phyloP scores from a whole-genome alignment of 2,113 vertebrate genomes.

The Ammospiza caudacuta region DNA sequence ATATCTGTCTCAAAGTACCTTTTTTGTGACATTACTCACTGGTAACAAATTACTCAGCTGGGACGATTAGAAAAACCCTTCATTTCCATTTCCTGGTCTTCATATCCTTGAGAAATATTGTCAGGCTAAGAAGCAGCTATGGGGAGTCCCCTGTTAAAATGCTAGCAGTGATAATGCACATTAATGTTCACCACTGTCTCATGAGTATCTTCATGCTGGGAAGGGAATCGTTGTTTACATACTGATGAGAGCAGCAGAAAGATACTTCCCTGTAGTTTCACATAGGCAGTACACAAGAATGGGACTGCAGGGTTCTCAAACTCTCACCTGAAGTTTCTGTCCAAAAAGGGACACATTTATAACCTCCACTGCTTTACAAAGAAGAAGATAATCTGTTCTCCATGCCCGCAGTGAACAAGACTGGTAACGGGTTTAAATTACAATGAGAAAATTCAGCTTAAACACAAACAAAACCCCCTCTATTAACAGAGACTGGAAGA shows the following conservation, averaged over 20 bases:
- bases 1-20: background rate
- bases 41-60: background rate
- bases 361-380: slow-evolving; percentile 18
- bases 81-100: background rate
- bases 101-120: background rate
- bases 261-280: slow-evolving; percentile 9
- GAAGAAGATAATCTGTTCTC: slow-evolving; percentile 38
- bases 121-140: background rate
- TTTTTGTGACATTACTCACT: background rate
- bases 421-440: slow-evolving; percentile 36
- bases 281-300: background rate
- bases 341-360: background rate
- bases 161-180: slow-evolving; percentile 8
- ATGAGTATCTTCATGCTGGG: slow-evolving; percentile 21
- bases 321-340: slow-evolving; percentile 49
- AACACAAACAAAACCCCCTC: background rate
- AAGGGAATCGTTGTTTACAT: slow-evolving; percentile 46
- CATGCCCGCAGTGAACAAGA: background rate
- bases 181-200: slow-evolving; percentile 55
- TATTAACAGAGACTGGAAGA: background rate
- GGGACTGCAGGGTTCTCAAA: slow-evolving; percentile 27
- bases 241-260: slow-evolving; percentile 41
- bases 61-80: background rate
- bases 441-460: slow-evolving; percentile 22
- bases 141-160: background rate